Base-by-base conservation (phyloP, 2,888 invertebrate species). In the Sarcophaga caerulescens region DNA sequence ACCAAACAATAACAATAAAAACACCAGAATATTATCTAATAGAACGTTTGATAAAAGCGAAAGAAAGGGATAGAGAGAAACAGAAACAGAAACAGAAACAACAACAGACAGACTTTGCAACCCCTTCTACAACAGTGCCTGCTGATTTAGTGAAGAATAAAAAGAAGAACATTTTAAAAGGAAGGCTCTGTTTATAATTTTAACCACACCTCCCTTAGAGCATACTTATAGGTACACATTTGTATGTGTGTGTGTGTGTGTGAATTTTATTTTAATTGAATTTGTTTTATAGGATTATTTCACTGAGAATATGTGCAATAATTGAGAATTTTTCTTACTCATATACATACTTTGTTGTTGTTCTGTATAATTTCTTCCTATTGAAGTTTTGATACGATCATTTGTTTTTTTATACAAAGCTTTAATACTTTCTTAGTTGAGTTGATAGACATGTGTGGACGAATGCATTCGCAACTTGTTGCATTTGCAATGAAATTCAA, bases 381-480 rank as follows among this genome's bases (percentile, higher is more conserved):
- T 57, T 57, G 2, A 35, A 85, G 5, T 62, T 74, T 12, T 62
- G 17, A 68, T 69, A 17, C 60, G 80, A 83, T 77, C 76, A 65
- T 52, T 76, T 17, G 6, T 74, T 57, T 23, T 35, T 21, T 23
- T 63, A 23, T 4, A 17, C 59, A 75, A 69, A 79, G 78, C 74
- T 84, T 75, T 25, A 63, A 21, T 63, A 52, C 75, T 70, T 82
- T 76, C 70, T 82, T 45, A 65, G 21, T 59, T 35, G 12, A 69
- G 14, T 35, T 57, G 52, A 47, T 8, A 44, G 63, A 25, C 69
- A 76, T 45, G 52, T 17, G 17, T 52, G 52, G 2, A 21, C 44
- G 63, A 25, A 45, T 82, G 76, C 76, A 75, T 45, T 66, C 5
- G 19, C 73, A 69, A 69, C 78, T 68, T 83, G 71, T 78, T 74